These are phyloP conservation scores for Hippocampus zosterae DNA, from an alignment of 2,113 vertebrate species.

Conservation along the genomic window DNA sequence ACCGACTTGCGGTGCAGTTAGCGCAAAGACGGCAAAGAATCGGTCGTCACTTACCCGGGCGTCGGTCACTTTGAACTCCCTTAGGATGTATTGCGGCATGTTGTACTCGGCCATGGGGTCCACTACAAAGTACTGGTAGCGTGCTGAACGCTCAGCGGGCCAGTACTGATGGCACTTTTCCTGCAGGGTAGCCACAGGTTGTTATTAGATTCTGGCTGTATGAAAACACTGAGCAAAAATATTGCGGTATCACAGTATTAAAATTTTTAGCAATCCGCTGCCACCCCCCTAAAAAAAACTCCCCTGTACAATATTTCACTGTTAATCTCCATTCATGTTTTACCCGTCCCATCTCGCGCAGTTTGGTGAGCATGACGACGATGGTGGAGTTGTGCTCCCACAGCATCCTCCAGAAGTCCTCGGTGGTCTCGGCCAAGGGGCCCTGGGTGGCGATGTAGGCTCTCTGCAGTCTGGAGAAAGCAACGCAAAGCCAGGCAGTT, in stretches of 20 bases:
- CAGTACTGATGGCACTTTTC: constrained; percentile 99
- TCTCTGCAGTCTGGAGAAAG: constrained; percentile 83
- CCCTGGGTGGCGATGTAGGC: constrained; percentile 96
- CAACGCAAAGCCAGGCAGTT: not conserved
- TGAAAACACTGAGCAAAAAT: too few species aligned
- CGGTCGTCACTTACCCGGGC: constrained; percentile 77
- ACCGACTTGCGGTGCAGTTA: not conserved
- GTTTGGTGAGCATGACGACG: constrained; percentile 95
- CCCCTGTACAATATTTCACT: not conserved
- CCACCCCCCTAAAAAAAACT: too few species aligned
- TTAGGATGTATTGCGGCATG: constrained; percentile 98
- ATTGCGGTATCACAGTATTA: too few species aligned
- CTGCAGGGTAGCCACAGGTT: constrained; percentile 52
- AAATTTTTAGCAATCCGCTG: too few species aligned
- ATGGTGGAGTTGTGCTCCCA: constrained; percentile 99
- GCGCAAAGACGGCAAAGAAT: not conserved
- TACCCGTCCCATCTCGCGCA: constrained; percentile 95
- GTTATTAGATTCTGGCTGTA: too few species aligned
- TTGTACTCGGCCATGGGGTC: constrained; percentile 99
- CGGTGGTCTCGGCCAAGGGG: constrained; percentile 88
- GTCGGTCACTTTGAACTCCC: constrained; percentile 96
- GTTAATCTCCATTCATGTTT: not conserved
- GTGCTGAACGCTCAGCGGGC: constrained; percentile 92
- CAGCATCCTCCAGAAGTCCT: constrained; percentile 98
- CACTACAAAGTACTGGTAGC: constrained; percentile 97